phyloP scores from a whole-genome alignment of 2,113 vertebrate species.

The Aegotheles bennettii region DNA sequence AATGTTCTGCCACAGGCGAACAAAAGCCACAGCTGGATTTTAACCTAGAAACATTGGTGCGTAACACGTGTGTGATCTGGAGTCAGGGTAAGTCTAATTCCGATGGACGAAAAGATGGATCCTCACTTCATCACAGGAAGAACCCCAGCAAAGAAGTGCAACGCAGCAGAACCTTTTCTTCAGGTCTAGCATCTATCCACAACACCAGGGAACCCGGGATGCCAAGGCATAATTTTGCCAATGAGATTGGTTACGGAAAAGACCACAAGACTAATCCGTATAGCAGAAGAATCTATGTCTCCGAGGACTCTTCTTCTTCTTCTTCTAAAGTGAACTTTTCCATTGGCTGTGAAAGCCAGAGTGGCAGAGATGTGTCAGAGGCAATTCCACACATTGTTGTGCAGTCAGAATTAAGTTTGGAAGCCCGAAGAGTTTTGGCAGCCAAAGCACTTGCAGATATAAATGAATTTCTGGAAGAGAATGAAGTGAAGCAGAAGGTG shows the following conservation, averaged over 20 bases:
- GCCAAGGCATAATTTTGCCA: neutral
- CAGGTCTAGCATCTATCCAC: slow-evolving; percentile 63
- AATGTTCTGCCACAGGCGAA: neutral
- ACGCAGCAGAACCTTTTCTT: slow-evolving; percentile 79
- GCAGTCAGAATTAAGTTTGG: slow-evolving; percentile 76
- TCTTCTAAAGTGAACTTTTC: slow-evolving; percentile 52
- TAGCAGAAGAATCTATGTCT: neutral
- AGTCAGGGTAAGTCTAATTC: slow-evolving; percentile 63
- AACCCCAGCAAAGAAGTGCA: slow-evolving; percentile 67
- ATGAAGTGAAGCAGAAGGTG: slow-evolving; percentile 78
- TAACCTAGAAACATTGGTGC: slow-evolving; percentile 54
- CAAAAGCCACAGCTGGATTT: slow-evolving; percentile 35
- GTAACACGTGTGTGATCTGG: slow-evolving; percentile 77
- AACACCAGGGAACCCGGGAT: slow-evolving; percentile 13
- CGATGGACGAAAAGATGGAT: slow-evolving; percentile 32
- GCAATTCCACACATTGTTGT: slow-evolving; percentile 67
- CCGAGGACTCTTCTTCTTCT: slow-evolving; percentile 3
- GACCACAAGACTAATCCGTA: slow-evolving; percentile 17
- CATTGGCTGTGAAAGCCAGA: slow-evolving; percentile 19
- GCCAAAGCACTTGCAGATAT: slow-evolving; percentile 85
- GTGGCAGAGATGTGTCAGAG: slow-evolving; percentile 39
- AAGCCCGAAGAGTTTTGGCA: slow-evolving; percentile 80
- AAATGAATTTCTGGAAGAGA: slow-evolving; percentile 73
- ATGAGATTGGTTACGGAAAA: neutral
- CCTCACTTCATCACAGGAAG: slow-evolving; percentile 54